Conservation (phyloP, 2,113 vertebrate genomes). For the Protomyctophum bolini region DNA sequence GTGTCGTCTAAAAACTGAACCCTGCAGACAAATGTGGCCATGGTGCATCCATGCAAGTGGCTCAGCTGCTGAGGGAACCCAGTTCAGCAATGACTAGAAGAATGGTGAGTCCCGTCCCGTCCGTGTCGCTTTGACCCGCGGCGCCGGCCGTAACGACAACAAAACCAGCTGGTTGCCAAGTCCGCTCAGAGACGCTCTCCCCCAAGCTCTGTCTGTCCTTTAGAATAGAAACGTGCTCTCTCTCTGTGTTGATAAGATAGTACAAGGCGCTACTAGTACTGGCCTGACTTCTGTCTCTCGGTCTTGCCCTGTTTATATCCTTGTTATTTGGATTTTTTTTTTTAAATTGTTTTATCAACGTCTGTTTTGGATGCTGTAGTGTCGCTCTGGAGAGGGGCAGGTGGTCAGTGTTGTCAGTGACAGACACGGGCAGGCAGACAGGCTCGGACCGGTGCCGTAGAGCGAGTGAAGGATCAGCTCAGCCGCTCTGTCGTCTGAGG, state of each 20-base stretch:
- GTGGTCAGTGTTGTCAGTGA: conserved; percentile 45
- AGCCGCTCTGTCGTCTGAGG: conserved; percentile 70
- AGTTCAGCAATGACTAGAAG: conserved; percentile 3
- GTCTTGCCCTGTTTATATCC: too few species aligned
- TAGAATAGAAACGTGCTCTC: neutral
- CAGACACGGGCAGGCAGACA: conserved; percentile 24
- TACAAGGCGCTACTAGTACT: neutral
- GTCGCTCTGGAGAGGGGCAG: conserved; percentile 59
- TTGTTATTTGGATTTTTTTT: neutral
- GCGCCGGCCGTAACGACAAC: conserved; percentile 23
- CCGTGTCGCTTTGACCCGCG: conserved; percentile 13
- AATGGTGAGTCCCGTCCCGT: neutral
- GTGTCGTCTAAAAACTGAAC: conserved; percentile 96
- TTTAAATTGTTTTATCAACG: too few species aligned
- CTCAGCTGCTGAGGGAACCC: conserved; percentile 35
- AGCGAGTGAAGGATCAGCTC: conserved; percentile 64
- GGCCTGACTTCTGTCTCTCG: neutral
- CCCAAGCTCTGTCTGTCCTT: conserved; percentile 14
- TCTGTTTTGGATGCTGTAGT: neutral
- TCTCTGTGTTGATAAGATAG: conserved; percentile 9
- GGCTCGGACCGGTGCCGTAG: conserved; percentile 39
- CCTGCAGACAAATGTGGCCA: conserved; percentile 90
- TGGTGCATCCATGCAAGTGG: conserved; percentile 83
- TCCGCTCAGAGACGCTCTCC: conserved; percentile 10
- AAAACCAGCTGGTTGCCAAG: conserved; percentile 53